Base-by-base conservation (phyloP, 2,113 vertebrate species). In the Equus quagga region DNA sequence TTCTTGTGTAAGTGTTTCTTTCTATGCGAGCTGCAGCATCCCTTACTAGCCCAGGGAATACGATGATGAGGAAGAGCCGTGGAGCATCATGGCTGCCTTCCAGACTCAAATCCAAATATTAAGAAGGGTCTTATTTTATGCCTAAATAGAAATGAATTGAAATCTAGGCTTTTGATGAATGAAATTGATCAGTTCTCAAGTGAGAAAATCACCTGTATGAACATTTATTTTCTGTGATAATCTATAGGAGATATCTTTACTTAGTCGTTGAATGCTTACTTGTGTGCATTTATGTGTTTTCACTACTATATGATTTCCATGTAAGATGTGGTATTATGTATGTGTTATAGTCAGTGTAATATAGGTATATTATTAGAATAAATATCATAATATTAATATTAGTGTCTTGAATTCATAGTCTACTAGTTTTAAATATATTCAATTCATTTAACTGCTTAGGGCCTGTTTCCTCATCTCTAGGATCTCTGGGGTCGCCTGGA, bases 121-220 rank as follows among this genome's bases (percentile, higher is more conserved):
- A 90, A 65, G 4, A 80, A 73, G 15, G 0, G 4, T 36, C 60
- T 91, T 89, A 81, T 49, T 83, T 85, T 94, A 75, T 78, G 36
- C 21, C 31, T 78, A 83, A 80, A 46, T 92, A 92, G 73, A 92
- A 86, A 83, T 84, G 23, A 95, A 85, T n/a, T 97, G 14, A 95
- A 93, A 94, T 94, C 41, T 58, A 81, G 46, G 78, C 31, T 97
- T 96, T 89, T 91, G 41, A 56, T 78, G 44, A 84, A 65, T 88
- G 80, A 56, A 75, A 75, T 11, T 54, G 49, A 62, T 81, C 44
- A 64, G 7, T 90, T 95, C 41, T 85, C 41, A 94, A 82, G 51
- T 83, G 58, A 92, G 60, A 96, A 92, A 87, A 84, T 90, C 8
- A 94, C 19, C 24, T 70, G 31, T 36, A 10, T 73, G 70, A 46